Evolutionary conservation across 1,140 invertebrate genomes (phyloP), one percentile per base, ranked within the genome.

Genomic region (Globodera ellingtonae): DNA sequence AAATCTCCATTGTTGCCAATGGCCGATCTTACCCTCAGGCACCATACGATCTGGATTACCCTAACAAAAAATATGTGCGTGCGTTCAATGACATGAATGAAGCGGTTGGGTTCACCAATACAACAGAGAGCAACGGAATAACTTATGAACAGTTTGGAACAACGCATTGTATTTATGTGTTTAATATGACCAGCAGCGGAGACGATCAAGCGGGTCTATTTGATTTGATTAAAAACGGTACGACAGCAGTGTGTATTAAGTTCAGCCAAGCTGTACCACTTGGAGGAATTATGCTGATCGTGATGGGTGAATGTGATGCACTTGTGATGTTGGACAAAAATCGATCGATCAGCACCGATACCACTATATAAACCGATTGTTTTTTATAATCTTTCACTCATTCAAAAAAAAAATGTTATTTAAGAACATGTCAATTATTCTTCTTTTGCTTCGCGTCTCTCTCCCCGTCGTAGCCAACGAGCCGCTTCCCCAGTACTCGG

Each of bases 21-120:
- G 72, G 44, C 15, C 46, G 44, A 2, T 15, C 21, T 9, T 73
- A 73, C 35, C 77, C 77, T 7, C 47, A 62, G 9, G 65, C 74
- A n/a, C 79, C 74, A 4, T 80, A 80, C 35, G 65, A 48, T 21
- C 66, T 80, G 4, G 79, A 80, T 44, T 80, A 46, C 35, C 79
- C 79, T 15, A 81, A 71, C 18, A 75, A 24, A 24, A 80, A 80
- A 47, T 80, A 46, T 79, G 13, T 71, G 5, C n/a, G 79, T 3
- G 65, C 75, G 13, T 80, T 65, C 35, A 47, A 80, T 67, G 79
- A 80, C 13, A 65, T 79, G 79, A 48, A 65, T 65, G 75, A 80
- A 21, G 77, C 72, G 15, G 24, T 80, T 10, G 79, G 79, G 15
- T 79, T 65, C 52, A 13, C 35, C 66, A 59, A 59, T 3, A 15